These are phyloP conservation scores for Listrodromus nycthemerus DNA, from an alignment of 2,888 invertebrate genomes.

Conservation along the genomic window DNA sequence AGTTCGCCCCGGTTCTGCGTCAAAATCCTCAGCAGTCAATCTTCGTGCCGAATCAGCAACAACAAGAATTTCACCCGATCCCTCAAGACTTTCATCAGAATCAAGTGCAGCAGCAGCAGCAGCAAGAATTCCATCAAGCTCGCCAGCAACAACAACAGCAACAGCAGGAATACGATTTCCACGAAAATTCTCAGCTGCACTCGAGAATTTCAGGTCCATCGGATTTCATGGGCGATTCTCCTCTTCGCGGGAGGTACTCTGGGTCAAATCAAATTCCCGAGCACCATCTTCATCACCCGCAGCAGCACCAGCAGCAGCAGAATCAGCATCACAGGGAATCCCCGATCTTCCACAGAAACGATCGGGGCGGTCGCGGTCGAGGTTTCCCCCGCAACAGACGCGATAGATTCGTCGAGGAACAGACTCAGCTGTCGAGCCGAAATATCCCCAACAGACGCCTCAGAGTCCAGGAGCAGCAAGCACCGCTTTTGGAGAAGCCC, in stretches of 20 bases:
- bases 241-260: conserved; percentile 72
- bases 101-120: conserved; percentile 71
- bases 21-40: conserved; percentile 65
- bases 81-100: conserved; percentile 78
- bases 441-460: conserved; percentile 73
- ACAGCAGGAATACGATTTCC: conserved; percentile 74
- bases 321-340: conserved; percentile 74
- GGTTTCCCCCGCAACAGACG: conserved; percentile 77
- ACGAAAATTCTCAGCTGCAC: conserved; percentile 72
- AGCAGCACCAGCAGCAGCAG: conserved; percentile 74
- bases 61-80: conserved; percentile 73
- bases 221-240: conserved; percentile 74
- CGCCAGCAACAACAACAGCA: conserved; percentile 61
- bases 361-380: conserved; percentile 74
- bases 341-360: conserved; percentile 75
- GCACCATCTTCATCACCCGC: conserved; percentile 64
- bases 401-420: conserved; percentile 77
- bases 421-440: conserved; percentile 70
- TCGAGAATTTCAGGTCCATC: conserved; percentile 70
- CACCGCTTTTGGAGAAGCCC: conserved; percentile 27
- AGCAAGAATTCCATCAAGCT: conserved; percentile 64
- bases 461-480: neutral
- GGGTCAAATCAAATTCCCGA: conserved; percentile 54
- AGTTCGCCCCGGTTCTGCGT: conserved; percentile 70
- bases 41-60: conserved; percentile 63